These are phyloP conservation scores for Dicerorhinus sumatrensis DNA, from an alignment of 2,113 vertebrate species.

Conservation along the genomic window DNA sequence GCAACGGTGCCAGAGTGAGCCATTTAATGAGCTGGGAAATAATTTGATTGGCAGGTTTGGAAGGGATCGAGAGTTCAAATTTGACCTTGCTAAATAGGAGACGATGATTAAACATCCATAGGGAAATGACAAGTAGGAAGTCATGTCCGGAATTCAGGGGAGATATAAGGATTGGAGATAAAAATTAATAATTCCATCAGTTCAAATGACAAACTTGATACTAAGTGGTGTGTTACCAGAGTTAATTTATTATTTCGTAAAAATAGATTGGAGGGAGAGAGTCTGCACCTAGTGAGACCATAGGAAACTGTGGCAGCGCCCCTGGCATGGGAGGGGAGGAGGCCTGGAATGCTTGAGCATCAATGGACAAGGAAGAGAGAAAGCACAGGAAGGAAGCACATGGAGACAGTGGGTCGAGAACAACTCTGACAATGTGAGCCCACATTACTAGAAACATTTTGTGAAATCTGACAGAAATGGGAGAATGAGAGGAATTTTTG, in stretches of 20 bases:
- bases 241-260: background rate
- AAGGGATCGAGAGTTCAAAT: background rate
- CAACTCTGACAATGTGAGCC: background rate
- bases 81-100: background rate
- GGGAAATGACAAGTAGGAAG: too few species aligned
- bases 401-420: background rate
- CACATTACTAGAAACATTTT: background rate
- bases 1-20: background rate
- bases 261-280: too few species aligned
- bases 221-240: background rate
- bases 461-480: background rate
- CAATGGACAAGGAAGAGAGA: background rate
- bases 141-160: background rate
- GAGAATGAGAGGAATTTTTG: background rate
- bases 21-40: background rate
- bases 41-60: background rate
- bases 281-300: background rate
- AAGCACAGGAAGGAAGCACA: too few species aligned
- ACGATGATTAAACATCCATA: too few species aligned
- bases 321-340: background rate
- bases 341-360: background rate
- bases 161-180: background rate
- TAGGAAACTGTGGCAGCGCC: background rate
- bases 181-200: background rate
- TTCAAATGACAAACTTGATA: background rate